Evolutionary conservation across 1,140 invertebrate species (phyloP), one percentile per base, ranked within the genome.

Genomic region (Drosophila sproati): DNA sequence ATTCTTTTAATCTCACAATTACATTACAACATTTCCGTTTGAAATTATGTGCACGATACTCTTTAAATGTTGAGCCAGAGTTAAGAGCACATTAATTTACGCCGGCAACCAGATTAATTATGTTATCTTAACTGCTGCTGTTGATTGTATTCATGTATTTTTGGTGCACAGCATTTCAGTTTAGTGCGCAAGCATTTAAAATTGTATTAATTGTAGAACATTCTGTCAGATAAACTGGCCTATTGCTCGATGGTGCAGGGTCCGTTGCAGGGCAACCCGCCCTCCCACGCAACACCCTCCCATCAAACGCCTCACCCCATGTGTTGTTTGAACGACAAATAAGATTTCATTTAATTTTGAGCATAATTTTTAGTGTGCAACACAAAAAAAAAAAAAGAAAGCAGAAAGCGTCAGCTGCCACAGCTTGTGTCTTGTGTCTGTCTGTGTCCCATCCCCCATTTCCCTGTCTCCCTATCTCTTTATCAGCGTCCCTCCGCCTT

Each of bases 261-360:
- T 59, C 29, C 29, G 3, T 3, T 12, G 10, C 35, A 45, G 35
- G 12, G 12, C 35, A 45, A 10, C 5, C 60, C 10, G 32, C 8
- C 4, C 32, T 12, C 20, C 32, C 43, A 12, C 12, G 12, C 35
- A 45, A 4, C 68, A 47, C 4, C 50, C 29, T 8, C 20, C 20
- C 20, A 20, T 20, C 20, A 20, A 20, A 20, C 34, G 4, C 61
- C 31, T 37, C n/a, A 8, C 51, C 3, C 52, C 34, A 55, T 29
- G 7, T 28, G 5, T 5, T 28, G 8, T 41, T 35, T 35, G 7
- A 60, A 60, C 61, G 32, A 64, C 54, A 59, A 55, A 54, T 39
- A 75, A 56, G 70, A 73, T 82, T 88, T 89, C 83, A 88, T 88
- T 88, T 88, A 89, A 89, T 88, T 88, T 88, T 75, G 60, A 77